Evolutionary conservation across 23 tunicate species (phyloP).

Genomic region (Aplidium turbinatum): DNA sequence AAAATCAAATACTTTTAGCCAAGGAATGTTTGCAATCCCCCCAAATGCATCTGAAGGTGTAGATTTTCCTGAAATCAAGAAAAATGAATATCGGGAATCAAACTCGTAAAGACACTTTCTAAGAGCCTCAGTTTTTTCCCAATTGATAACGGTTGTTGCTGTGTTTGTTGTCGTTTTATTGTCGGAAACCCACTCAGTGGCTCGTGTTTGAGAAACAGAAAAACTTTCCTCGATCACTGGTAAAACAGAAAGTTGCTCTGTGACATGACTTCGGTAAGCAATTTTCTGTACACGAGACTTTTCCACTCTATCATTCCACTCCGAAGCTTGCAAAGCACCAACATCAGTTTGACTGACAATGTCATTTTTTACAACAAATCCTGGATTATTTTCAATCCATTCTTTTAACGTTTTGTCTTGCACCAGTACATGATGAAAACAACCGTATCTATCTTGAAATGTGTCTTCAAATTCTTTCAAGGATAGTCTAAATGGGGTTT

Average conservation of each 20-base stretch:
- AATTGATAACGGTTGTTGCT: neutral
- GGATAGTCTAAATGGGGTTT: neutral
- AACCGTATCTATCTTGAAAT: conserved; percentile 1
- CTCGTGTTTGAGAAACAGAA: too few relatives aligned
- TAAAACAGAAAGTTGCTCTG: too few relatives aligned
- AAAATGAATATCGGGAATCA: conserved; percentile 7
- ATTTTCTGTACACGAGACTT: too few relatives aligned
- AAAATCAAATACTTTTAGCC: conserved; percentile 74
- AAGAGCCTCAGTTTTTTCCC: conserved; percentile 5
- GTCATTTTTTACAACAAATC: neutral
- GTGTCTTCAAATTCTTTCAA: neutral
- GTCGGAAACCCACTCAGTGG: too few relatives aligned
- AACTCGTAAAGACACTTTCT: neutral
- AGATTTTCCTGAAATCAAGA: conserved; percentile 18
- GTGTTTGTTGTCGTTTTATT: too few relatives aligned
- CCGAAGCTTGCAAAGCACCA: neutral
- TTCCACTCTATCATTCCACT: neutral
- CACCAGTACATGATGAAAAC: neutral
- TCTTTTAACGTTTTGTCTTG: neutral
- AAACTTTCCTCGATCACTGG: too few relatives aligned
- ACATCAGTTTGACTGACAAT: neutral
- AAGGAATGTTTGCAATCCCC: conserved; percentile 50
- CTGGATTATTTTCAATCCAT: neutral
- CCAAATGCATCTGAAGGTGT: conserved; percentile 8
- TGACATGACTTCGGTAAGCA: too few relatives aligned